phyloP scores from a whole-genome alignment of 2,113 vertebrate genomes.

The Myotis brandtii region DNA sequence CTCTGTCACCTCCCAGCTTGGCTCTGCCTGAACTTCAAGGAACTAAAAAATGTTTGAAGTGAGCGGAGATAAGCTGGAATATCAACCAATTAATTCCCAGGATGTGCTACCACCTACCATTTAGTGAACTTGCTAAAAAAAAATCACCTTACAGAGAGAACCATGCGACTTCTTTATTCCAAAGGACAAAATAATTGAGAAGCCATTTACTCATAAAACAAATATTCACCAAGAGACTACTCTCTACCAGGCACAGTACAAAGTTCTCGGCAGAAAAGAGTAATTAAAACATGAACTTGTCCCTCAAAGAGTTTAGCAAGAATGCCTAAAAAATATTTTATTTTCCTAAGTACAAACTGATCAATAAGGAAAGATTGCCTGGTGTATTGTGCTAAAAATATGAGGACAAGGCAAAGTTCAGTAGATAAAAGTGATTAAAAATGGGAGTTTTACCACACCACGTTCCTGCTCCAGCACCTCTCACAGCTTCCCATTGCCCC shows the following conservation, averaged over 20 bases:
- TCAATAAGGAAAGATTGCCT: not conserved
- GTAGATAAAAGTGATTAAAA: slow-evolving; percentile 9
- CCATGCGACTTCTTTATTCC: not conserved
- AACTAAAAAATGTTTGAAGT: not conserved
- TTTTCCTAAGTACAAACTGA: slow-evolving; percentile 22
- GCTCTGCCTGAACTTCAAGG: not conserved
- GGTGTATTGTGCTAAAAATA: not conserved
- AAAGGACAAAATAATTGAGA: slow-evolving; percentile 23
- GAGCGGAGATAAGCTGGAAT: not conserved
- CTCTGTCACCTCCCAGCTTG: not conserved
- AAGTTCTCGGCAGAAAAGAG: not conserved
- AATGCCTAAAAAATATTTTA: not conserved
- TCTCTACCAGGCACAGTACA: not conserved
- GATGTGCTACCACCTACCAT: not conserved
- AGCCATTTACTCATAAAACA: not conserved
- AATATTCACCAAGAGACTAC: slow-evolving; percentile 23
- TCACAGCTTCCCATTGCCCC: not conserved
- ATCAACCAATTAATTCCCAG: not conserved
- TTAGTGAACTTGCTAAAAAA: slow-evolving; percentile 9
- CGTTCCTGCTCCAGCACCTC: not conserved
- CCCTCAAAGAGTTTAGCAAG: not conserved
- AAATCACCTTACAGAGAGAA: slow-evolving; percentile 1
- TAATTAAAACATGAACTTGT: slow-evolving; percentile 8
- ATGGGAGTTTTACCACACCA: not conserved
- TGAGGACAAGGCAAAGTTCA: not conserved